Base-by-base conservation (phyloP, 1,140 invertebrate species). In the Drosophila bocki region DNA sequence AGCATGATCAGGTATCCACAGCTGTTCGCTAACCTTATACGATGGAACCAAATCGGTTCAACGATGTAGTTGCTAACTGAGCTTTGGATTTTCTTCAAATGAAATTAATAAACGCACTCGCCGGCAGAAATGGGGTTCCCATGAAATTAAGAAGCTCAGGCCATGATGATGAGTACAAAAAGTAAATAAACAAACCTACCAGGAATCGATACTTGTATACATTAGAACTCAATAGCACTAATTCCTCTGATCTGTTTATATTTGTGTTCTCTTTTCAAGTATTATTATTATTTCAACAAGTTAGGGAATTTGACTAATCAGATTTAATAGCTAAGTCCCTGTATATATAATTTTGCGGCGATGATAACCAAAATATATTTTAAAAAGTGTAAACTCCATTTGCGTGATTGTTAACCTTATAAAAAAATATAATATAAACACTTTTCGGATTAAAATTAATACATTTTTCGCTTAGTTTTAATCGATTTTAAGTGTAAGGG, bases 141-240 rank as follows among this genome's bases (percentile, higher is more conserved):
- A 19, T 19, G 12, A 53, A 53, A 17, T 19, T 8, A 13, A 7
- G 12, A 0, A 35, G 50, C 50, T 19, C 32, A 13, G 7, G 8
- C 29, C 9, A 17, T 12, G 15, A n/a, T 11, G 26, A 50, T 50
- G 7, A 50, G 11, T n/a, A 50, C 2, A n/a, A 13, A 22, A 22
- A 11, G 8, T 17, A 53, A 53, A 35, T 53, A 53, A 53, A 53
- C 32, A 53, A 35, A 53, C 13, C 11, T 19, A 35, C 11, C 29
- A 35, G 11, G 17, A 19, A 53, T 35, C 50, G n/a, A 13, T 35
- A 13, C 12, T 35, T 51, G 48, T 11, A 17, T 32, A 11, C 9
- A 32, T 51, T 51, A 26, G 5, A 32, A 32, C 48, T 17, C 4
- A n/a, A 29, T 29, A 50, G 15, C 26, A 11, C 3, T 13, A 11